phyloP scores from a whole-genome alignment of 1,140 invertebrate species.

The Euura lappo region DNA sequence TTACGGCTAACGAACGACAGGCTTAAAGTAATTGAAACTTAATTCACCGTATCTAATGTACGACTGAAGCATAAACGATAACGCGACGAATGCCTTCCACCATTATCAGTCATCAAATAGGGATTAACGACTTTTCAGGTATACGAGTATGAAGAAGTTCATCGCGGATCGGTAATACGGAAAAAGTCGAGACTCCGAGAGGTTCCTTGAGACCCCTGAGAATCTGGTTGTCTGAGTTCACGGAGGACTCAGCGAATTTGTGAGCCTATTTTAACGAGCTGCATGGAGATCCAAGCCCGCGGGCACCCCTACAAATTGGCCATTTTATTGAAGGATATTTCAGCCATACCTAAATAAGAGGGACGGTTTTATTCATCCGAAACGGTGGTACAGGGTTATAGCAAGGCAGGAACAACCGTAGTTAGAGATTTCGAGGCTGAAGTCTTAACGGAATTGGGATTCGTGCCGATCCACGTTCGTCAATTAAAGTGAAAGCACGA shows the following conservation, averaged over 20 bases:
- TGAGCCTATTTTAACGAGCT: constrained; percentile 7
- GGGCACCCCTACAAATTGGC: constrained; percentile 2
- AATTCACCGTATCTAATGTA: neutral
- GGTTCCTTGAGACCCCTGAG: no score
- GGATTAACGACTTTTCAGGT: no score
- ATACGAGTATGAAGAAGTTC: neutral
- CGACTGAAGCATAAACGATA: no score
- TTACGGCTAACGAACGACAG: neutral
- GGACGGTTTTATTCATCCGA: constrained; percentile 4
- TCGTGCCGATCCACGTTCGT: neutral
- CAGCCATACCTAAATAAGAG: constrained; percentile 3
- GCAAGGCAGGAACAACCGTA: constrained; percentile 2
- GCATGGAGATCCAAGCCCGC: neutral
- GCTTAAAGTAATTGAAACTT: neutral
- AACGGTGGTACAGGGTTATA: constrained; percentile 1
- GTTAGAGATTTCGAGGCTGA: neutral
- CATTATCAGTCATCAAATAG: no score
- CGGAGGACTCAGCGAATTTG: neutral
- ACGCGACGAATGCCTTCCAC: no score
- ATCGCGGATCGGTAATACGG: neutral
- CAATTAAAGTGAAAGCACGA: constrained; percentile 4
- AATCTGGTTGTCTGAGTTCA: neutral
- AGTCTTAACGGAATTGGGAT: neutral
- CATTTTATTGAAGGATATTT: constrained; percentile 4
- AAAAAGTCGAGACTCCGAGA: neutral